Evolutionary conservation across 2,888 invertebrate genomes (phyloP).

Genomic region (Andrena chrysosceles): DNA sequence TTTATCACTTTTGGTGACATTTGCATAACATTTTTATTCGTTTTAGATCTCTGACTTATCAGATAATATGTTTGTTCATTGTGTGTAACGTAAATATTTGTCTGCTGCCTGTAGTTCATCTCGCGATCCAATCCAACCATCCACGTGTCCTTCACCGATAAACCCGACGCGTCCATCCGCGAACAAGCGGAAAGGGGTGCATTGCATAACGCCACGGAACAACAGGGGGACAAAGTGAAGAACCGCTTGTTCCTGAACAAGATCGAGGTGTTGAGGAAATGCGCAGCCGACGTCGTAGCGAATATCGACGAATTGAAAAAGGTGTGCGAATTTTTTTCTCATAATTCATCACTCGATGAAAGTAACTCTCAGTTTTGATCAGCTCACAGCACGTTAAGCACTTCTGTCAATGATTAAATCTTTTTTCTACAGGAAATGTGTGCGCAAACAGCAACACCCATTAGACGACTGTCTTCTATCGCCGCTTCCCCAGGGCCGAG

Average conservation of each 20-base stretch:
- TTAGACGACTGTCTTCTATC: constrained; percentile 65
- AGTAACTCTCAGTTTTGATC: too few relatives aligned
- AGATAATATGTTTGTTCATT: too few relatives aligned
- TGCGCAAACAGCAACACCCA: constrained; percentile 49
- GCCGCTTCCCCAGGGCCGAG: constrained; percentile 31
- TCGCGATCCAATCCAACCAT: constrained; percentile 46
- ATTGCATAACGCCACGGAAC: background rate
- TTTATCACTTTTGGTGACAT: too few relatives aligned
- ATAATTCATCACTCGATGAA: too few relatives aligned
- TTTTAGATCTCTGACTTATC: too few relatives aligned
- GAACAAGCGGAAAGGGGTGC: constrained; percentile 20
- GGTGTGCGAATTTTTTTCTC: constrained; percentile 41
- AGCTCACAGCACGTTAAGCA: too few relatives aligned
- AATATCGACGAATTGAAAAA: constrained; percentile 59
- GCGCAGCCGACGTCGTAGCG: constrained; percentile 27
- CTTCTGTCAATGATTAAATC: too few relatives aligned
- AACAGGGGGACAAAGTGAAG: background rate
- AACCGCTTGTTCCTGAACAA: constrained; percentile 21
- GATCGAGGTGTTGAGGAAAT: constrained; percentile 53
- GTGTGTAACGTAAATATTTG: constrained; percentile 1
- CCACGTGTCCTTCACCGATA: constrained; percentile 19
- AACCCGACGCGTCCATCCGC: constrained; percentile 66
- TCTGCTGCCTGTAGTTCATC: constrained; percentile 27
- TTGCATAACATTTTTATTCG: too few relatives aligned
- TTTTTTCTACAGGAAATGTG: constrained; percentile 50